Evolutionary conservation across 2,888 invertebrate genomes (phyloP).

Genomic region (Drosophila yooni): DNA sequence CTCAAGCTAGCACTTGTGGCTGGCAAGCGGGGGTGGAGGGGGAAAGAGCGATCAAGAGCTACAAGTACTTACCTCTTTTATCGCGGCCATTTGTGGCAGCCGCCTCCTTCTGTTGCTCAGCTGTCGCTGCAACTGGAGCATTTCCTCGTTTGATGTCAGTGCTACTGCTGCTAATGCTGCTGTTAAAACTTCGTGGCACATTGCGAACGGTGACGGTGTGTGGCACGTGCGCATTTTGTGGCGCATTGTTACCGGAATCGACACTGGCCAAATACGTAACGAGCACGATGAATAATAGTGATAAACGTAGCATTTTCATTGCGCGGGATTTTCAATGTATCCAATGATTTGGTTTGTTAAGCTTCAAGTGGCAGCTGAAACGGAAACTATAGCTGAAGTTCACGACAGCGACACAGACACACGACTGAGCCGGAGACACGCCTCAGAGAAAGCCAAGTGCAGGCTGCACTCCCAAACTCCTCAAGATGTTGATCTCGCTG

Average conservation of each 20-base stretch:
- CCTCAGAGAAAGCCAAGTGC: conserved; percentile 43
- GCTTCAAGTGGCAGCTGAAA: conserved; percentile 12
- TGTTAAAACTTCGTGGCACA: conserved; percentile 45
- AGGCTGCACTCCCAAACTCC: conserved; percentile 18
- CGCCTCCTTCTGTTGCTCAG: conserved; percentile 3
- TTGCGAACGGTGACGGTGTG: conserved; percentile 25
- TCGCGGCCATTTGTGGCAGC: conserved; percentile 55
- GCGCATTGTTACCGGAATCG: conserved; percentile 69
- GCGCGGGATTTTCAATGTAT: conserved; percentile 13
- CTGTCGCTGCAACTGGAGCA: conserved; percentile 22
- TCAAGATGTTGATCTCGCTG: conserved; percentile 8
- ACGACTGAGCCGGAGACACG: conserved; percentile 33
- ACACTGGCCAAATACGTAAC: conserved; percentile 70
- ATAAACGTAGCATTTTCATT: conserved; percentile 67
- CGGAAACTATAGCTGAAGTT: conserved; percentile 5
- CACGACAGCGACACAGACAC: conserved; percentile 29
- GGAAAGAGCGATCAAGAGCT: conserved; percentile 8
- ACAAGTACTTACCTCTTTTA: conserved; percentile 70
- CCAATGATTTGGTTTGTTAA: conserved; percentile 35
- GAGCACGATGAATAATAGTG: conserved; percentile 61
- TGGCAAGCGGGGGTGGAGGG: background rate
- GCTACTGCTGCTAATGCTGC: conserved; percentile 21
- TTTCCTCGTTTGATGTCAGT: conserved; percentile 21
- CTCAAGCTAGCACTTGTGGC: conserved; percentile 23
- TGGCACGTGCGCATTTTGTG: conserved; percentile 16